Percentiles rank a stretch among this genome's conserved stretches.
Evolutionary conservation across 1,140 invertebrate species (phyloP).

Genomic region (Thaumetopoea pityocampa): DNA sequence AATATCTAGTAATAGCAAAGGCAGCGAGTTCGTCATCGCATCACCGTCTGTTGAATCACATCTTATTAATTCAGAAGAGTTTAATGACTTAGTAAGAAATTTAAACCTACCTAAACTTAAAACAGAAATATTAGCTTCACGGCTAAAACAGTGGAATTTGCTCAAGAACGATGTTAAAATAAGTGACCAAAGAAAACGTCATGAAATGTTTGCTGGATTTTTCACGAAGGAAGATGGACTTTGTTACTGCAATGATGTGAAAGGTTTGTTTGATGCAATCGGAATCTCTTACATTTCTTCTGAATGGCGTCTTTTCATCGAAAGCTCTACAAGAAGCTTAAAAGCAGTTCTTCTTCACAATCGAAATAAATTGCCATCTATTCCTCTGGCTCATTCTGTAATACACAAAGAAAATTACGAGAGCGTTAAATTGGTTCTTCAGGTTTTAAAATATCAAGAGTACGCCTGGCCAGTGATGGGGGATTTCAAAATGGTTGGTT

Average conservation of each 20-base stretch:
- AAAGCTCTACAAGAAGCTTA: conserved; percentile 19
- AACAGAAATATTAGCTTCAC: background rate
- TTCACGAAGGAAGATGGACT: conserved; percentile 13
- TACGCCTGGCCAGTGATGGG: no score
- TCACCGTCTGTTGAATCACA: no score
- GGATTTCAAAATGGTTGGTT: no score
- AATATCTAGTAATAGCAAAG: no score
- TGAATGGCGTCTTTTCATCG: conserved; percentile 21
- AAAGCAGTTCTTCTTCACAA: conserved; percentile 24
- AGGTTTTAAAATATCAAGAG: no score
- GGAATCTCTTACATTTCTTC: background rate
- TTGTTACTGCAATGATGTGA: conserved; percentile 7
- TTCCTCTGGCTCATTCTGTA: conserved; percentile 14
- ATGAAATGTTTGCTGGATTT: conserved; percentile 11
- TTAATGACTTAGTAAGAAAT: no score
- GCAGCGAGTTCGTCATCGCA: no score
- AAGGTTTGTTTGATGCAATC: conserved; percentile 7
- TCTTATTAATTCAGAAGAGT: no score
- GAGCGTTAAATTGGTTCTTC: background rate
- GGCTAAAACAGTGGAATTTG: background rate
- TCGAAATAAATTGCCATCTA: conserved; percentile 20
- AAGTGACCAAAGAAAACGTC: conserved; percentile 1
- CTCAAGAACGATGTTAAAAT: background rate
- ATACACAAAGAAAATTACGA: conserved; percentile 12
- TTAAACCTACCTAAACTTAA: background rate